phyloP scores from a whole-genome alignment of 2,888 invertebrate species.

The Acrobasis consociella region DNA sequence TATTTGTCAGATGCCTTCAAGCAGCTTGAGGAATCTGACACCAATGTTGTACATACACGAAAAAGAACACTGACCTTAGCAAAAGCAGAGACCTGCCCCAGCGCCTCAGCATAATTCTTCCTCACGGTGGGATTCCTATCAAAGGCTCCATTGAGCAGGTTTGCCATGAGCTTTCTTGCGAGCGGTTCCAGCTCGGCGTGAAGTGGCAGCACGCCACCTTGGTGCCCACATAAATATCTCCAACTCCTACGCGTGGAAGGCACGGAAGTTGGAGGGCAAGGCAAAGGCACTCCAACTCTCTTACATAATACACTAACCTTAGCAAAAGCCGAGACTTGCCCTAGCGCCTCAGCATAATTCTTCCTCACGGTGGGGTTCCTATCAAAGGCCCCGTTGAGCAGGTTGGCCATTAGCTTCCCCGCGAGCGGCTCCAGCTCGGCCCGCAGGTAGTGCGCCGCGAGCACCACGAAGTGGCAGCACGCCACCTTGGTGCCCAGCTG shows the following conservation, averaged over 20 bases:
- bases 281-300: no score
- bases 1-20: no score
- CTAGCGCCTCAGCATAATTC: constrained; percentile 92
- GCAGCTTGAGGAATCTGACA: no score
- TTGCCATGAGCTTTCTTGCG: constrained; percentile 81
- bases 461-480: constrained; percentile 89
- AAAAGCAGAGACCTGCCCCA: constrained; percentile 91
- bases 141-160: constrained; percentile 88
- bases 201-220: constrained; percentile 92
- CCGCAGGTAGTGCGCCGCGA: constrained; percentile 83
- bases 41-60: no score
- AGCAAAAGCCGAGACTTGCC: constrained; percentile 91
- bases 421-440: constrained; percentile 81
- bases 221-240: no score
- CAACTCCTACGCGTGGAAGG: no score
- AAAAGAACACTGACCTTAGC: constrained; percentile 91
- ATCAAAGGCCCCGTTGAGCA: constrained; percentile 91
- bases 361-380: constrained; percentile 92
- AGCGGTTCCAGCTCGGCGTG: constrained; percentile 79
- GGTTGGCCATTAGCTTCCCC: constrained; percentile 79
- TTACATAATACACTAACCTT: no score
- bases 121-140: constrained; percentile 93
- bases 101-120: constrained; percentile 91
- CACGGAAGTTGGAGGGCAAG: no score
- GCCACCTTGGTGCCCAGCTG: constrained; percentile 93